Conservation (phyloP, 2,797 vertebrate species). For the Lacerta bilineata region DNA sequence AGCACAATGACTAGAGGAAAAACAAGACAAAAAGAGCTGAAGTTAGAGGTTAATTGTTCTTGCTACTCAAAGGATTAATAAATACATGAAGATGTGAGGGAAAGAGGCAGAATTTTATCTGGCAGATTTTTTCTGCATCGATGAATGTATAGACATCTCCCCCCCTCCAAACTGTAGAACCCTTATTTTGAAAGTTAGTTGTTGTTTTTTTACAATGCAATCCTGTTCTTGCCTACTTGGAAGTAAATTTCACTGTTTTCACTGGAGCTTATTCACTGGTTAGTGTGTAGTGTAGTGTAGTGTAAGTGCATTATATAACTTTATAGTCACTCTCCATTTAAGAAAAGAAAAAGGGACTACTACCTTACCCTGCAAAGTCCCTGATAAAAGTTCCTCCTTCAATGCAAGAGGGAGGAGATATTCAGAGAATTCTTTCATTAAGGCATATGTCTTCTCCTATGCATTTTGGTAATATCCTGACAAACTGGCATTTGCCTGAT, state of each 20-base stretch:
- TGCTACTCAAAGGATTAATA: conserved; percentile 24
- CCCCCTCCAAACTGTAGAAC: not conserved
- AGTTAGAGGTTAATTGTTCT: conserved; percentile 34
- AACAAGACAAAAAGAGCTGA: conserved; percentile 30
- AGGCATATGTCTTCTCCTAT: not conserved
- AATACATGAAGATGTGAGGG: not conserved
- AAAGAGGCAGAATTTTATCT: not conserved
- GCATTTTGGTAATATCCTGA: not conserved
- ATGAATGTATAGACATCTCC: not conserved
- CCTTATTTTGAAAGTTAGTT: not conserved
- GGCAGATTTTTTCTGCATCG: conserved; percentile 1
- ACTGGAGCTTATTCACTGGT: no score
- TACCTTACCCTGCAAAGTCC: not conserved
- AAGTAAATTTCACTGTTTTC: no score
- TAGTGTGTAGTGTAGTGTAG: no score
- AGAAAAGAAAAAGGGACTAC: not conserved
- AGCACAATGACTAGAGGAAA: conserved; percentile 2
- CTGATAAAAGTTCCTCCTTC: not conserved
- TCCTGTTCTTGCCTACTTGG: no score
- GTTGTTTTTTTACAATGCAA: not conserved
- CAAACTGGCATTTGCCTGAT: no score
- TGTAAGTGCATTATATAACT: not conserved
- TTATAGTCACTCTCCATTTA: not conserved
- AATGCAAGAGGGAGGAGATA: not conserved
- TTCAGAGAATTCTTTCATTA: not conserved